Conservation (phyloP, 2,888 invertebrate species). For the Acanthopleura granulata region DNA sequence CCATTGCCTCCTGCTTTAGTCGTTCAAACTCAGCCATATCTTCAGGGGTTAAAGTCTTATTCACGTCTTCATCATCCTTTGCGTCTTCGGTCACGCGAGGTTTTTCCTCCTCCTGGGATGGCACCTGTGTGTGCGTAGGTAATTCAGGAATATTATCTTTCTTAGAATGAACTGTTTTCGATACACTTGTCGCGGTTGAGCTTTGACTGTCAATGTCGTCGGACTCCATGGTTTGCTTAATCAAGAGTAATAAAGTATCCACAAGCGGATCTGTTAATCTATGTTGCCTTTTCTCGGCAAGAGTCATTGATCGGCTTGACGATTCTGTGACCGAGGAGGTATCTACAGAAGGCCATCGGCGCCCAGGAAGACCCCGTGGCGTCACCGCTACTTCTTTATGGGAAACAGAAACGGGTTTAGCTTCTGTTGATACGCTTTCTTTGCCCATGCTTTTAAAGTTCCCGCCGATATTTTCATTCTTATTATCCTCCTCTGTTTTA, state of each 20-base stretch:
- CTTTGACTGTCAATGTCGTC: background rate
- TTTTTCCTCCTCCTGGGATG: background rate
- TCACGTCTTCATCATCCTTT: background rate
- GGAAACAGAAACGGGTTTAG: no score
- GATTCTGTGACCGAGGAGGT: no score
- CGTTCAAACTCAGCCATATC: background rate
- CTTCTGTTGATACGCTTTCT: no score
- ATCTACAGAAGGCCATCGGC: no score
- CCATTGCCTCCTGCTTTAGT: background rate
- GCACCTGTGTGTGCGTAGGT: background rate
- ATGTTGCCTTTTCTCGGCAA: background rate
- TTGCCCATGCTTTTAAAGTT: no score
- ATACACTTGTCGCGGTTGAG: background rate
- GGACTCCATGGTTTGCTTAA: constrained; percentile 6
- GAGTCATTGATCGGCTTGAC: no score
- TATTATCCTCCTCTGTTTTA: no score
- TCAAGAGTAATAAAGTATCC: background rate
- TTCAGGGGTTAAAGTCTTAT: background rate
- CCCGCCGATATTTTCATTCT: no score
- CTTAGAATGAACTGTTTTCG: background rate
- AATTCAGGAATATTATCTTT: background rate
- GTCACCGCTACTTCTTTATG: no score
- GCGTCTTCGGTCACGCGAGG: background rate
- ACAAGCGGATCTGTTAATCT: background rate
- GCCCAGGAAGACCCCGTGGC: no score